A percentile compares a stretch with the other conserved stretches of the same genome.
These are phyloP conservation scores for Bombus pascuorum DNA, from an alignment of 1,140 invertebrate genomes.

Conservation along the genomic window DNA sequence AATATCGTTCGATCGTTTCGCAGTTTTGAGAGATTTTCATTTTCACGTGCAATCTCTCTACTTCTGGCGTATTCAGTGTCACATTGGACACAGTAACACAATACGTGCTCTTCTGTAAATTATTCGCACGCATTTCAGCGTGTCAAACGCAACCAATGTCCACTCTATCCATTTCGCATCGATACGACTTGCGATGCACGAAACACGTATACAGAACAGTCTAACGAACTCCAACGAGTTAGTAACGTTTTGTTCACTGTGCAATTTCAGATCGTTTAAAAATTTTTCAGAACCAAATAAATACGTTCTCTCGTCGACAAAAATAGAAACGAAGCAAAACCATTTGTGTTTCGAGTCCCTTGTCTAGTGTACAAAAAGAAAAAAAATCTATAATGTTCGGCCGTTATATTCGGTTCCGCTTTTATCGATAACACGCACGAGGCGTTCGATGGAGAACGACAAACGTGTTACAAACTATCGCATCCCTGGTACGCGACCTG, in stretches of 20 bases:
- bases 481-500: neutral
- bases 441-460: neutral
- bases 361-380: neutral
- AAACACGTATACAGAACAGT: neutral
- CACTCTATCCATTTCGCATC: neutral
- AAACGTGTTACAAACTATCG: slow-evolving; percentile 38
- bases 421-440: slow-evolving; percentile 28
- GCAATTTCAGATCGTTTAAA: neutral
- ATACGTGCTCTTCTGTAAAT: neutral
- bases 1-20: neutral
- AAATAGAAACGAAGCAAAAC: neutral
- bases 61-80: neutral
- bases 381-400: neutral
- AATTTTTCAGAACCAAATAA: neutral
- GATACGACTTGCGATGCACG: neutral
- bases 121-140: slow-evolving; percentile 14
- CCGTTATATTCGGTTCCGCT: slow-evolving; percentile 1
- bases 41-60: neutral
- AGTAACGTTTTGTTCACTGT: neutral
- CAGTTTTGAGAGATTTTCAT: neutral
- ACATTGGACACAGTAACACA: neutral
- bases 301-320: neutral
- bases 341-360: neutral
- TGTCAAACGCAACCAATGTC: slow-evolving; percentile 19
- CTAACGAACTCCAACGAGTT: neutral